Evolutionary conservation across 2,797 vertebrate species (phyloP).

Genomic region (Ataeniobius toweri): DNA sequence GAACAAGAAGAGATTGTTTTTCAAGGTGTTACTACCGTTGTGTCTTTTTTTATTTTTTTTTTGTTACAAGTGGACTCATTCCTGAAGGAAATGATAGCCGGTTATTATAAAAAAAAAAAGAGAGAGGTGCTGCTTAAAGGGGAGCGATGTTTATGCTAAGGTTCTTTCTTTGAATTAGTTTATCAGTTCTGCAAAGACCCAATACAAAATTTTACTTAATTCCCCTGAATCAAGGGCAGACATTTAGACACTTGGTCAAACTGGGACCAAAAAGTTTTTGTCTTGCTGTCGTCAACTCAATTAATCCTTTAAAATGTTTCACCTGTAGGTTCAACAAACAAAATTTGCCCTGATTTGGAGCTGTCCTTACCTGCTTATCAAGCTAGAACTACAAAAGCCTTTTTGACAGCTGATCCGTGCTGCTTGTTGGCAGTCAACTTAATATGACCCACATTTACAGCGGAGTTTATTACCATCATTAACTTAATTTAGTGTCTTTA

Average conservation of each 20-base stretch:
- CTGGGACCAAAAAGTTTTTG: not conserved
- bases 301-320: constrained; percentile 8
- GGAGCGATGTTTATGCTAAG: not conserved
- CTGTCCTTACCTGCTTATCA: constrained; percentile 9
- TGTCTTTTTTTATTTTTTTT: too few relatives aligned
- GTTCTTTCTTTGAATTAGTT: not conserved
- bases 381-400: constrained; percentile 5
- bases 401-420: constrained; percentile 7
- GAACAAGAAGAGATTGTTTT: too few relatives aligned
- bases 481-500: constrained; percentile 6
- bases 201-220: not conserved
- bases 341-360: not conserved
- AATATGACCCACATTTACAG: constrained; percentile 25
- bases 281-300: not conserved
- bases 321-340: not conserved
- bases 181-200: not conserved
- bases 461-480: constrained; percentile 34
- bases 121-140: not conserved
- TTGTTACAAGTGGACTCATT: too few relatives aligned
- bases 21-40: too few relatives aligned
- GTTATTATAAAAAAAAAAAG: not conserved
- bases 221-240: not conserved
- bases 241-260: not conserved
- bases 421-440: constrained; percentile 11
- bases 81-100: too few relatives aligned